Evolutionary conservation across 1,140 invertebrate species (phyloP), one percentile per base, ranked within the genome.

Genomic region (Zaprionus capensis): DNA sequence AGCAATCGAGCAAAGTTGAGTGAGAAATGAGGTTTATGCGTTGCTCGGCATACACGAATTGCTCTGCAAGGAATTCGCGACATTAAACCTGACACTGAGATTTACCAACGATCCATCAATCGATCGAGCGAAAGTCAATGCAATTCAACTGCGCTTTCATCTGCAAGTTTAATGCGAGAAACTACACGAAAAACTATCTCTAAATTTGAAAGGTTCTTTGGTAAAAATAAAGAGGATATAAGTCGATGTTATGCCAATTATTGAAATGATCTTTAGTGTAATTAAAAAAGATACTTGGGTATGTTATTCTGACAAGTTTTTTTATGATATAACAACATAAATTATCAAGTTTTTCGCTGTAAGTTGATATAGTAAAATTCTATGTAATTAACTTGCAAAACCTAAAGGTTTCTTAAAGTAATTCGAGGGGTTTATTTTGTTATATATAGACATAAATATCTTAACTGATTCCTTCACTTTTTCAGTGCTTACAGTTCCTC

Each of bases 11-110:
- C 56, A 4, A 34, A 34, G 31, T 34, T 34, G 31, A 34, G 9
- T 34, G 31, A 34, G 56, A 49, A 61, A 72, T 57, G 22, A 38
- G 64, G 75, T 77, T 67, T 68, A 73, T 73, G 71, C 69, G 53
- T 24, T 41, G 51, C 26, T 12, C 34, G 71, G 68, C 81, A 79
- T 81, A 78, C 61, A 44, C 17, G 68, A 44, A 64, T 58, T 69
- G 24, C 31, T 5, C 14, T 12, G 14, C 4, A 7, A 17, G 41
- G 41, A 46, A 46, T 46, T 46, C 41, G 6, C 41, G 41, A 46
- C 41, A 46, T 17, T 46, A 17, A 46, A 46, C 2, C n/a, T 15
- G 41, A 7, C n/a, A 9, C n/a, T 46, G 7, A 46, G 41, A 46
- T 46, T 46, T 17, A 17, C 15, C 41, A 46, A 9, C 41, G 41